These are phyloP conservation scores for Hedya salicella DNA, from an alignment of 2,888 invertebrate species.

Conservation along the genomic window DNA sequence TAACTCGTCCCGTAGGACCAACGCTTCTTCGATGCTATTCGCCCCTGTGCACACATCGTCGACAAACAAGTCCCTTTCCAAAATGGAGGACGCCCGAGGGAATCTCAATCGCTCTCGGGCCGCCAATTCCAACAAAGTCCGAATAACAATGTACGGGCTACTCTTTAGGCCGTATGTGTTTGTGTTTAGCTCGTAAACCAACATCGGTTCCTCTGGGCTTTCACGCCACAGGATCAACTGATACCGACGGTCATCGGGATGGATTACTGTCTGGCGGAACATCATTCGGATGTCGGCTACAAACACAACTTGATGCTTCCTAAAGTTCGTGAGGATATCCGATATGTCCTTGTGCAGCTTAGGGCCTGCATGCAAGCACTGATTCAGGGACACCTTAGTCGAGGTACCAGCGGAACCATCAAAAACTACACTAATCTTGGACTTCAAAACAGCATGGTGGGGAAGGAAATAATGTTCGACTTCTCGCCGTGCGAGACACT, in stretches of 20 bases:
- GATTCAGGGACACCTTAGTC: conserved; percentile 34
- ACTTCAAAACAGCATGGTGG: conserved; percentile 32
- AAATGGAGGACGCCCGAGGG: no score
- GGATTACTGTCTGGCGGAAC: conserved; percentile 7
- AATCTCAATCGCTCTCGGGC: no score
- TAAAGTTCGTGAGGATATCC: not conserved
- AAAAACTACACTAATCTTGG: conserved; percentile 15
- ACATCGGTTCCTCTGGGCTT: conserved; percentile 12
- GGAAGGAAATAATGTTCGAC: conserved; percentile 20
- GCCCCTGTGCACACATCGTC: no score
- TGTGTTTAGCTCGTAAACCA: conserved; percentile 1
- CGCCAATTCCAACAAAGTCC: no score
- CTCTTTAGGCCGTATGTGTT: no score
- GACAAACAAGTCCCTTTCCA: no score
- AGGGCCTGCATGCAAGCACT: conserved; percentile 32
- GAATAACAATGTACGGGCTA: no score
- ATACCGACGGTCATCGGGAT: conserved; percentile 13
- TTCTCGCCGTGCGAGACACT: not conserved
- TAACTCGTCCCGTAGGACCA: no score
- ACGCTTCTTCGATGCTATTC: no score
- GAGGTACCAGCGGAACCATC: conserved; percentile 30
- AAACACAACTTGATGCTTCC: conserved; percentile 7
- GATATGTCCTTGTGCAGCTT: conserved; percentile 10
- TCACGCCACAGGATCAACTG: conserved; percentile 29
- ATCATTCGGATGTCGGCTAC: conserved; percentile 15